Evolutionary conservation across 2,113 vertebrate genomes (phyloP).

Genomic region (Callipepla californica): DNA sequence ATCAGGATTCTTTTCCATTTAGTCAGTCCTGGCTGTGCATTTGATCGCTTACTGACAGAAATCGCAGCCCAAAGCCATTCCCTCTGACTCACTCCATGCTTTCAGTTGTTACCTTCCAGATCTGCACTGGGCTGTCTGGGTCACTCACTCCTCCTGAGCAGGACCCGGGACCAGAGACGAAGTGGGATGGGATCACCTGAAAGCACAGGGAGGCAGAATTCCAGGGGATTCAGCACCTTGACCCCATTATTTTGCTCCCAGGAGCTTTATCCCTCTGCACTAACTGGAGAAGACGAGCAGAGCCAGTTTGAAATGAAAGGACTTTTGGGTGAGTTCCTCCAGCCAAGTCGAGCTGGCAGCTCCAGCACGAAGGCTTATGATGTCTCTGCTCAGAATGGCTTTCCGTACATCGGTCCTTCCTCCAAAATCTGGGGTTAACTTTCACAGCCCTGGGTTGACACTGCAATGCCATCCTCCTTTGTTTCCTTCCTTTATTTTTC

Average conservation of each 20-base stretch:
- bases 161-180: not conserved
- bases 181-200: not conserved
- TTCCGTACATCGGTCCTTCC: not conserved
- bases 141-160: not conserved
- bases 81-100: not conserved
- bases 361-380: not conserved
- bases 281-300: not conserved
- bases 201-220: not conserved
- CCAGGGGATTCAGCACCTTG: not conserved
- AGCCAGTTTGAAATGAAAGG: not conserved
- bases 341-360: not conserved
- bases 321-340: not conserved
- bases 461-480: not conserved
- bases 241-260: not conserved
- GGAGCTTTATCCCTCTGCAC: not conserved
- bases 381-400: not conserved
- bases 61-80: not conserved
- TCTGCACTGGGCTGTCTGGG: too few species aligned
- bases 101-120: not conserved
- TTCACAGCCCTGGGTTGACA: not conserved
- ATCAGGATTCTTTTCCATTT: conserved; percentile 38
- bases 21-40: not conserved
- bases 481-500: too few species aligned
- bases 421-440: not conserved
- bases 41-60: not conserved